A percentile compares a stretch with the other conserved stretches of the same genome.
phyloP scores from a whole-genome alignment of 2,888 invertebrate species.

The Creontiades dilutus region DNA sequence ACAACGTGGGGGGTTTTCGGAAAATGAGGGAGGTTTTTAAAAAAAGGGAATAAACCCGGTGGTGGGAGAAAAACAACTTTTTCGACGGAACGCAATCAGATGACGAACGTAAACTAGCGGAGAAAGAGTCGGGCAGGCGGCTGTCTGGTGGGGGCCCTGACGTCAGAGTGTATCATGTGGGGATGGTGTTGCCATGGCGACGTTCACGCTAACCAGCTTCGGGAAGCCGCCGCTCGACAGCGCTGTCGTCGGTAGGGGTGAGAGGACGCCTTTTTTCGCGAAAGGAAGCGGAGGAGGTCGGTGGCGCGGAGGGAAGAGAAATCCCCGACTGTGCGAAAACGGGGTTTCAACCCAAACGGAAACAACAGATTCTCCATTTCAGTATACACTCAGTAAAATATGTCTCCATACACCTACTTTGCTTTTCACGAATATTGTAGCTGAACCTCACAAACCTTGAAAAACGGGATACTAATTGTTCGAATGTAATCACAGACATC shows the following conservation, averaged over 20 bases:
- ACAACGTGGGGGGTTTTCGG: conserved; percentile 56
- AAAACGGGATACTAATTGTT: too few relatives aligned
- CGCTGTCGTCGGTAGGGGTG: background rate
- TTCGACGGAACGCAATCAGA: conserved; percentile 59
- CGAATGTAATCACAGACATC: too few relatives aligned
- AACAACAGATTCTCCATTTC: too few relatives aligned
- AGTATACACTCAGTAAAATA: too few relatives aligned
- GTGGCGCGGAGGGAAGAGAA: background rate
- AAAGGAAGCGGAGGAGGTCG: background rate
- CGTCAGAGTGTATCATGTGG: conserved; percentile 48
- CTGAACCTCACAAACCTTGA: too few relatives aligned
- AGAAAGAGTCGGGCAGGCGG: background rate
- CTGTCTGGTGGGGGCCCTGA: conserved; percentile 39
- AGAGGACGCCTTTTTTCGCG: background rate
- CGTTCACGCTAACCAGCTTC: conserved; percentile 49
- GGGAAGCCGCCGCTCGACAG: conserved; percentile 42
- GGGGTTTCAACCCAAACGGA: background rate
- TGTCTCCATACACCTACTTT: too few relatives aligned
- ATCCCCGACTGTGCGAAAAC: conserved; percentile 13
- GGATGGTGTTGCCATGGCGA: conserved; percentile 61
- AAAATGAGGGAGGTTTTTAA: background rate
- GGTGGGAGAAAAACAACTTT: background rate
- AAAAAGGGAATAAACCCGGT: background rate
- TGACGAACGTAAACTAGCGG: conserved; percentile 67
- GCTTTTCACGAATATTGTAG: too few relatives aligned